Conservation (phyloP, 2,888 invertebrate species). For the Drosophila macrospina region DNA sequence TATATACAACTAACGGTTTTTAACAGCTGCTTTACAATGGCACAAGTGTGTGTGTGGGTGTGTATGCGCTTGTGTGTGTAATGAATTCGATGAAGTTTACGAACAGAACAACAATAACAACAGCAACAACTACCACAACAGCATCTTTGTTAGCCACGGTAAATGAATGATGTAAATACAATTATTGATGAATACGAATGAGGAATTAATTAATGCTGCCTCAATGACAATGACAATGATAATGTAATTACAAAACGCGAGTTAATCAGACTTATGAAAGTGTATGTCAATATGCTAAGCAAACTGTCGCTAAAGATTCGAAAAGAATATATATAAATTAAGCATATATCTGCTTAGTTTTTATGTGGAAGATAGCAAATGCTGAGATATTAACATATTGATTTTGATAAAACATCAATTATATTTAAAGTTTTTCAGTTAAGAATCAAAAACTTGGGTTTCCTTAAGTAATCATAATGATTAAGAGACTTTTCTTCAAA, state of each 20-base stretch:
- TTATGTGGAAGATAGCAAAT: not conserved
- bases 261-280: slow-evolving; percentile 1
- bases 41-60: not conserved
- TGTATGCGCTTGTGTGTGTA: slow-evolving; percentile 12
- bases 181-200: not conserved
- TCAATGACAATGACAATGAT: slow-evolving; percentile 5
- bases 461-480: not conserved
- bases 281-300: not conserved
- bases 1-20: slow-evolving; percentile 3
- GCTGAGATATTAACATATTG: no score
- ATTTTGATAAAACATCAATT: no score
- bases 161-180: slow-evolving; percentile 11
- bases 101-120: slow-evolving; percentile 22
- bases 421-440: no score
- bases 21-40: not conserved
- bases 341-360: not conserved
- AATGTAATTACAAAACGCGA: not conserved
- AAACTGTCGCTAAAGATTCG: not conserved
- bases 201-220: not conserved
- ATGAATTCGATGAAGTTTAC: slow-evolving; percentile 5
- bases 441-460: no score
- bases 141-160: slow-evolving; percentile 15
- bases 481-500: not conserved
- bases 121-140: slow-evolving; percentile 34
- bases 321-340: not conserved